Evolutionary conservation across 2,113 vertebrate genomes (phyloP).

Genomic region (Cyrtonyx montezumae): DNA sequence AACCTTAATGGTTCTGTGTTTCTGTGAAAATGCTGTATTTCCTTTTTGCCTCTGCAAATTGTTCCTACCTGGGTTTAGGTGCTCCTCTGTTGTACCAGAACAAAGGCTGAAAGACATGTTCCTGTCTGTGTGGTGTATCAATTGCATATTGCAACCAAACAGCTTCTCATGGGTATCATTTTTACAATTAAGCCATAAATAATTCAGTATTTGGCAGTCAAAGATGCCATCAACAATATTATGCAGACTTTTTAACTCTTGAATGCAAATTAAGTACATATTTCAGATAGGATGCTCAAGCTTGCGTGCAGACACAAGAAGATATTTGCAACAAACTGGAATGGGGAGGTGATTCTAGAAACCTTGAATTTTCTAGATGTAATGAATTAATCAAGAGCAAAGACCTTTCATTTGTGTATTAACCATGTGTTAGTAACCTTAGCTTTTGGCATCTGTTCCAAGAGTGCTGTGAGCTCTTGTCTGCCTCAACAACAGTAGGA

Average conservation of each 20-base stretch:
- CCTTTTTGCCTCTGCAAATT: not conserved
- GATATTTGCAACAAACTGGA: not conserved
- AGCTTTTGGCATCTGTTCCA: not conserved
- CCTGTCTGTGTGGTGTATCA: not conserved
- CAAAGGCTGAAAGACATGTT: not conserved
- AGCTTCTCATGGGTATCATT: conserved; percentile 29
- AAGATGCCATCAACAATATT: conserved; percentile 37
- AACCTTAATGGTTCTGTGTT: too few species aligned
- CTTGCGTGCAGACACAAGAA: not conserved
- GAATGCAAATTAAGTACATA: conserved; percentile 41
- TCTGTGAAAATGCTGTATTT: not conserved
- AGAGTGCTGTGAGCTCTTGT: not conserved
- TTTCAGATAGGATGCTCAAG: conserved; percentile 30
- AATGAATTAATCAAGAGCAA: conserved; percentile 22
- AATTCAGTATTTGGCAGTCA: conserved; percentile 50
- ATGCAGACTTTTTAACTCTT: not conserved
- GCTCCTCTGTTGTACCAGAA: not conserved
- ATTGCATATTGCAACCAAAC: conserved; percentile 33
- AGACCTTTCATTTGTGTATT: not conserved
- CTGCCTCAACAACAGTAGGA: not conserved
- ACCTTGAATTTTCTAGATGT: not conserved
- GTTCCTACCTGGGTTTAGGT: not conserved
- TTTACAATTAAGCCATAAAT: conserved; percentile 58
- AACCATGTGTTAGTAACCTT: not conserved
- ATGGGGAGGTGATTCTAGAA: not conserved